Conservation (phyloP, 2,797 vertebrate species). For the Erpetoichthys calabaricus region DNA sequence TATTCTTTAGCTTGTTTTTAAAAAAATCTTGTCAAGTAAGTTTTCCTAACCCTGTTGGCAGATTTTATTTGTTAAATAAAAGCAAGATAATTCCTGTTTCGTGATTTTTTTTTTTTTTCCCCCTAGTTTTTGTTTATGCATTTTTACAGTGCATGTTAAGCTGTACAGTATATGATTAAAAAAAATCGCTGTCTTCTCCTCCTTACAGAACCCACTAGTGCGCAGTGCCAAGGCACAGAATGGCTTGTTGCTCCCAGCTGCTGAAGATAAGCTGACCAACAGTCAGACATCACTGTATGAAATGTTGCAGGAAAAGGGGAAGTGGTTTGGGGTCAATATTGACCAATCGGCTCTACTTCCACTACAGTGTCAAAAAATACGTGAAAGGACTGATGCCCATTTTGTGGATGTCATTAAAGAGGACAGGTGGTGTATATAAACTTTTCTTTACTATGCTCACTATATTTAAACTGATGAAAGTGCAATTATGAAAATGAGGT, state of each 20-base stretch:
- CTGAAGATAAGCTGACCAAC: conserved; percentile 69
- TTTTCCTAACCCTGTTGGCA: too few relatives aligned
- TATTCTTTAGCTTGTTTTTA: too few relatives aligned
- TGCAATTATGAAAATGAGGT: neutral
- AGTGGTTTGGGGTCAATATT: conserved; percentile 64
- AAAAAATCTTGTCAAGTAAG: too few relatives aligned
- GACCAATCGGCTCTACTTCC: conserved; percentile 88
- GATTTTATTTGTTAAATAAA: too few relatives aligned
- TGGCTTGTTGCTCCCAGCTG: conserved; percentile 72
- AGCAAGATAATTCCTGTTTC: too few relatives aligned
- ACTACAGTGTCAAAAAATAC: conserved; percentile 76
- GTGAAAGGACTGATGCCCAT: conserved; percentile 84
- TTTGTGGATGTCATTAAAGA: conserved; percentile 96
- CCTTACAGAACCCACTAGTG: conserved; percentile 42
- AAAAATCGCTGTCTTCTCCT: neutral
- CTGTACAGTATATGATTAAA: too few relatives aligned
- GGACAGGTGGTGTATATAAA: conserved; percentile 61
- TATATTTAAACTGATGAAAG: neutral
- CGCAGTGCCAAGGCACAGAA: conserved; percentile 67
- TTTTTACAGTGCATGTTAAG: too few relatives aligned
- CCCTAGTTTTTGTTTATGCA: too few relatives aligned
- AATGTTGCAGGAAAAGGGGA: conserved; percentile 76
- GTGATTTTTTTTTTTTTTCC: too few relatives aligned
- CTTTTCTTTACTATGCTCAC: neutral
- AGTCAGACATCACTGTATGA: conserved; percentile 87